phyloP scores from a whole-genome alignment of 2,888 invertebrate genomes.

The Oligia fasciuncula region DNA sequence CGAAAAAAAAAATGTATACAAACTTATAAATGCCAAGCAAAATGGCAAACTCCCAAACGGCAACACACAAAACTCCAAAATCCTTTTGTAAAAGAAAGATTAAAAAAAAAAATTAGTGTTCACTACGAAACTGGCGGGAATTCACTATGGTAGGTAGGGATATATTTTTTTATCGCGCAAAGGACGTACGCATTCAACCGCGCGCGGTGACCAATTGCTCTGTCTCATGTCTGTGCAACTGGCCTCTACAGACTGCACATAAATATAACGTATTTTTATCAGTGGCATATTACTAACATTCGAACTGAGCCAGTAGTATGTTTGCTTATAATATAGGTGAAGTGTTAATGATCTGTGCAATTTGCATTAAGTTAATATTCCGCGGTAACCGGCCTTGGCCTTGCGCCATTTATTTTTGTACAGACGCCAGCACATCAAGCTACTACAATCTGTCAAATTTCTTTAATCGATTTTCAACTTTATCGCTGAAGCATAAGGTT shows the following conservation, averaged over 20 bases:
- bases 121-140: slow-evolving; percentile 27
- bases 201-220: background rate
- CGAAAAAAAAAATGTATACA: background rate
- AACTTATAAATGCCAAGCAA: background rate
- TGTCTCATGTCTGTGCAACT: background rate
- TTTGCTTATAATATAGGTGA: slow-evolving; percentile 40
- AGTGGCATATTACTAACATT: slow-evolving; percentile 21
- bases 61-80: background rate
- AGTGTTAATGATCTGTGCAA: slow-evolving; percentile 37
- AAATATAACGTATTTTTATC: slow-evolving; percentile 37
- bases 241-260: background rate
- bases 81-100: background rate
- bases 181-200: slow-evolving; percentile 4
- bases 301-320: background rate
- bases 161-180: background rate
- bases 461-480: too few relatives aligned
- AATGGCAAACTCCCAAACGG: slow-evolving; percentile 1
- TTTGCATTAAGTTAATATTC: background rate
- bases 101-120: background rate
- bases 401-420: background rate
- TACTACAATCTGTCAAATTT: too few relatives aligned
- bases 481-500: too few relatives aligned
- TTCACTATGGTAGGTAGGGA: background rate
- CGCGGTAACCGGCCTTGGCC: background rate
- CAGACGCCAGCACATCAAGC: too few relatives aligned